phyloP scores from a whole-genome alignment of 2,888 invertebrate species.

The Cheilosia pagana region DNA sequence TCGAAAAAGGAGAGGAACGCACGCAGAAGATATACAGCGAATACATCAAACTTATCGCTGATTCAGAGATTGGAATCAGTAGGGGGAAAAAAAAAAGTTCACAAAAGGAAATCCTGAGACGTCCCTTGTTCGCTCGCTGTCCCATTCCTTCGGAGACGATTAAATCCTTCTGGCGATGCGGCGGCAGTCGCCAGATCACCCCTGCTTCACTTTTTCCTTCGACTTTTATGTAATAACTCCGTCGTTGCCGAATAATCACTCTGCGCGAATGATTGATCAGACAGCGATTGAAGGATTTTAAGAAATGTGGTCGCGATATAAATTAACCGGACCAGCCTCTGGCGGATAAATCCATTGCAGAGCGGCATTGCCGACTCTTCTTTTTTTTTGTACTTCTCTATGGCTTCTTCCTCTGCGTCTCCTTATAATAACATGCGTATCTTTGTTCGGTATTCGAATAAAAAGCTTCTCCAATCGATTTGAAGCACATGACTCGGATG shows the following conservation, averaged over 20 bases:
- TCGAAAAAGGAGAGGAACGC: conserved; percentile 25
- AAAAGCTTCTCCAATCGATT: conserved; percentile 24
- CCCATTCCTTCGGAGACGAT: conserved; percentile 48
- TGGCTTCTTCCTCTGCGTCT: not conserved
- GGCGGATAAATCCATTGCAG: conserved; percentile 53
- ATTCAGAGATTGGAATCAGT: conserved; percentile 74
- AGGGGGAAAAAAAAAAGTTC: conserved; percentile 22
- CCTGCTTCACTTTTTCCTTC: conserved; percentile 53
- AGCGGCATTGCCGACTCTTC: conserved; percentile 26
- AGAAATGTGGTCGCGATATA: conserved; percentile 73
- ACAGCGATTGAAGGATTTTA: conserved; percentile 75
- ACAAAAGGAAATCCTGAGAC: conserved; percentile 59
- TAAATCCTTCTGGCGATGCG: conserved; percentile 73
- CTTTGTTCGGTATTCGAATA: conserved; percentile 34
- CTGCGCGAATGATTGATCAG: conserved; percentile 74
- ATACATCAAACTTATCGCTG: conserved; percentile 74
- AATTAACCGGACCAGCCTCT: conserved; percentile 71
- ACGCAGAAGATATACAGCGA: conserved; percentile 54
- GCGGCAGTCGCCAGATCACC: conserved; percentile 38
- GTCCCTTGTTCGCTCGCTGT: conserved; percentile 20
- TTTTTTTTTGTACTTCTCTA: not conserved
- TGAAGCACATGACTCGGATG: conserved; percentile 32
- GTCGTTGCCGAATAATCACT: conserved; percentile 74
- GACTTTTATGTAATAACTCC: conserved; percentile 57
- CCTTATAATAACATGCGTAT: conserved; percentile 1